These are phyloP conservation scores for Asteroscopus sphinx DNA, from an alignment of 2,888 invertebrate genomes.

Conservation along the genomic window DNA sequence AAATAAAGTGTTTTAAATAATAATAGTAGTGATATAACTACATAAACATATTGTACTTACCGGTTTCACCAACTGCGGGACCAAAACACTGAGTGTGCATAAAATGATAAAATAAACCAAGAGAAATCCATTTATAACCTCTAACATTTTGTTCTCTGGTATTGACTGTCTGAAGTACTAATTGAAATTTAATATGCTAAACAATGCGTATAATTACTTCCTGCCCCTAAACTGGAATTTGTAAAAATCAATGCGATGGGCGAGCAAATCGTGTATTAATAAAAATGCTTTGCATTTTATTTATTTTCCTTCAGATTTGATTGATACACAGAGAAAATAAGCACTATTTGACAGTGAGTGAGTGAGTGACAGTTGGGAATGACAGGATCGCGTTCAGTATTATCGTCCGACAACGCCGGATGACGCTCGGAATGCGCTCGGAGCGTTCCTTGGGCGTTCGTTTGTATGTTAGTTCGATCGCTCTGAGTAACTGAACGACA, in stretches of 20 bases:
- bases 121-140: constrained; percentile 84
- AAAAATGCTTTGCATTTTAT: no score
- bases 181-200: background rate
- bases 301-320: no score
- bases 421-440: no score
- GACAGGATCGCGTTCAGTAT: no score
- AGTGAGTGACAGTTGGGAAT: no score
- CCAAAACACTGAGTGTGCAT: constrained; percentile 83
- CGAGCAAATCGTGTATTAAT: no score
- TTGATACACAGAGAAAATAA: no score
- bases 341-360: no score
- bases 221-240: background rate
- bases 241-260: background rate
- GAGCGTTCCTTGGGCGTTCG: no score
- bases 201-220: background rate
- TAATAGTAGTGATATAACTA: background rate
- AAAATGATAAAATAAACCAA: constrained; percentile 83
- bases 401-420: no score
- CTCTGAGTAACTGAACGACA: no score
- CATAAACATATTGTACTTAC: constrained; percentile 74
- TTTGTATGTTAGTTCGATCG: no score
- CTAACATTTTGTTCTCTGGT: constrained; percentile 71
- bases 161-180: background rate
- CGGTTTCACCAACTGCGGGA: constrained; percentile 84
- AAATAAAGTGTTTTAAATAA: background rate